phyloP scores from a whole-genome alignment of 2,113 vertebrate species.

The Myrmecobius fasciatus region DNA sequence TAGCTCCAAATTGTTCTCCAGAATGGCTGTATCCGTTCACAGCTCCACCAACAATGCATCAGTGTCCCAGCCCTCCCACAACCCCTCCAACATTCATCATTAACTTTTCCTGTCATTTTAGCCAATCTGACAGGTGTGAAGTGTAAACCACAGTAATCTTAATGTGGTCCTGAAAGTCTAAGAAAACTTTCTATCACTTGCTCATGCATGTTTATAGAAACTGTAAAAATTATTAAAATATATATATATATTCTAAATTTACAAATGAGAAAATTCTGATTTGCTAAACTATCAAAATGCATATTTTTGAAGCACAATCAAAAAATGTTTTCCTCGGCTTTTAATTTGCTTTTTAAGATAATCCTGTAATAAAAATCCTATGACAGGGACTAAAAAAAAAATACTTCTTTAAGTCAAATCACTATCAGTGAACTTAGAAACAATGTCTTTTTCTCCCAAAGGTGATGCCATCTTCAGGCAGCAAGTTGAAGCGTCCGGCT shows the following conservation, averaged over 20 bases:
- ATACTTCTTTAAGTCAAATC: conserved; percentile 21
- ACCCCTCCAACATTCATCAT: too few relatives aligned
- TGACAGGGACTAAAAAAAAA: conserved; percentile 9
- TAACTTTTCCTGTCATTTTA: too few relatives aligned
- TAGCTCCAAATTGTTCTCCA: too few relatives aligned
- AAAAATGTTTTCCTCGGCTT: conserved; percentile 73
- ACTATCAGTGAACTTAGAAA: conserved; percentile 41
- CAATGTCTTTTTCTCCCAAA: conserved; percentile 79
- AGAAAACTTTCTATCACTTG: neutral
- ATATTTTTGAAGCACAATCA: conserved; percentile 2
- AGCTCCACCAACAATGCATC: too few relatives aligned
- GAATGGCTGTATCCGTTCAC: too few relatives aligned
- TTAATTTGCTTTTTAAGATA: conserved; percentile 75
- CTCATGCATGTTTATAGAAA: conserved; percentile 16
- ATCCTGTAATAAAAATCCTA: neutral
- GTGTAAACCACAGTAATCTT: conserved; percentile 19
- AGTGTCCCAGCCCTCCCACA: too few relatives aligned
- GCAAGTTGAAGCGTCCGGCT: conserved; percentile 93
- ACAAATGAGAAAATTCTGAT: conserved; percentile 38
- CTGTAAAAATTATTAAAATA: conserved; percentile 39
- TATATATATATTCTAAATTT: conserved; percentile 49
- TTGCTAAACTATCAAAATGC: conserved; percentile 50
- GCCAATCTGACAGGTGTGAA: too few relatives aligned
- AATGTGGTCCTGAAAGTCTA: neutral
- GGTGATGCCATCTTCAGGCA: conserved; percentile 88